Percentiles rank a stretch among this genome's conserved stretches.
Conservation (phyloP, 92 coral and sea anemone species). For the Anthopleura xanthogrammica region DNA sequence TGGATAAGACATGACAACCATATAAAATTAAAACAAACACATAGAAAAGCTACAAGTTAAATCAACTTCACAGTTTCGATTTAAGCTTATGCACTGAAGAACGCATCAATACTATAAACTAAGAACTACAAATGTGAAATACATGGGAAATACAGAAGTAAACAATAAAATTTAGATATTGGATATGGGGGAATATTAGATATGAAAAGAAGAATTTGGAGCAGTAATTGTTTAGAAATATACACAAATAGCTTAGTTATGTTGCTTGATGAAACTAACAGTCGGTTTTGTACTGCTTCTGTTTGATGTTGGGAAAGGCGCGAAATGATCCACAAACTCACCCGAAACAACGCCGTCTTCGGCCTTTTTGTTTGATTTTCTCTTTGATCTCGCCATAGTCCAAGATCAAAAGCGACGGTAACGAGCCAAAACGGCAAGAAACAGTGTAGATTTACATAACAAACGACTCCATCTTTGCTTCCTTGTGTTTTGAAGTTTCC, state of each 20-base stretch:
- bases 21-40: too few relatives aligned
- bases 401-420: slow-evolving; percentile 24
- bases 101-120: too few relatives aligned
- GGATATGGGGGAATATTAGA: too few relatives aligned
- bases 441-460: neutral
- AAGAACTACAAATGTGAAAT: too few relatives aligned
- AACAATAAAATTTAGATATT: neutral
- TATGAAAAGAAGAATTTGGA: neutral
- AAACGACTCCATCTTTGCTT: neutral
- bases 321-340: neutral
- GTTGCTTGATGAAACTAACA: neutral
- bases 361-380: slow-evolving; percentile 35
- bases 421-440: slow-evolving; percentile 12
- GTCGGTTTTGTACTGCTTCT: neutral
- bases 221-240: neutral
- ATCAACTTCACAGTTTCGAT: too few relatives aligned
- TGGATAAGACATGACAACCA: too few relatives aligned
- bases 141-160: neutral
- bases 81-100: too few relatives aligned
- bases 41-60: too few relatives aligned
- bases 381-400: slow-evolving; percentile 73
- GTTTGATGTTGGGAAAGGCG: neutral
- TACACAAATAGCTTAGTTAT: neutral
- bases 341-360: slow-evolving; percentile 45
- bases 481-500: slow-evolving; percentile 39